phyloP scores from a whole-genome alignment of 2,888 invertebrate species.

The Leptinotarsa haldemani region DNA sequence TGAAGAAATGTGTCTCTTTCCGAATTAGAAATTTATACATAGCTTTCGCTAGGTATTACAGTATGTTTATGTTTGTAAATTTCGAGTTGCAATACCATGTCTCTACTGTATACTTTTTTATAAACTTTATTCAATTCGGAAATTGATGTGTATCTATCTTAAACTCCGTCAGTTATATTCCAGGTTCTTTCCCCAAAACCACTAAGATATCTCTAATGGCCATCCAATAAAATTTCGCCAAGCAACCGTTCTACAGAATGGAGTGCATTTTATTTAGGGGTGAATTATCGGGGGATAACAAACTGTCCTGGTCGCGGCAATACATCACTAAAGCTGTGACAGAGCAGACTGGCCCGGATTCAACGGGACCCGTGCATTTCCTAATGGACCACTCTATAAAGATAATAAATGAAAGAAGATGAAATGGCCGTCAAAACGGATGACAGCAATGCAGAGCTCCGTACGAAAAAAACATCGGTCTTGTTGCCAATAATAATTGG shows the following conservation, averaged over 20 bases:
- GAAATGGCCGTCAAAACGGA: slow-evolving; percentile 51
- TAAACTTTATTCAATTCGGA: too few relatives aligned
- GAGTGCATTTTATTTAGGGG: slow-evolving; percentile 54
- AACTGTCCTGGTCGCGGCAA: slow-evolving; percentile 58
- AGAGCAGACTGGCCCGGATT: slow-evolving; percentile 45
- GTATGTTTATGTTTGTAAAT: too few relatives aligned
- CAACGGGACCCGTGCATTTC: slow-evolving; percentile 40
- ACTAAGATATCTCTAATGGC: too few relatives aligned
- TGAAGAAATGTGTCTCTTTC: too few relatives aligned
- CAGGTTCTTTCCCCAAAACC: too few relatives aligned
- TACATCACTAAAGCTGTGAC: slow-evolving; percentile 60
- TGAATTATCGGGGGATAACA: slow-evolving; percentile 60
- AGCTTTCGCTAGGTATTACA: too few relatives aligned
- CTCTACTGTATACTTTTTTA: too few relatives aligned
- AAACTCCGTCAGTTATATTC: too few relatives aligned
- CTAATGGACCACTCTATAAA: slow-evolving; percentile 58
- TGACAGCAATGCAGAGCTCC: slow-evolving; percentile 30
- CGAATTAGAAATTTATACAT: too few relatives aligned
- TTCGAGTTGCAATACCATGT: too few relatives aligned
- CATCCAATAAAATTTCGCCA: neutral
- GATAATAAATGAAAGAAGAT: slow-evolving; percentile 55
- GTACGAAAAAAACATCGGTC: slow-evolving; percentile 33
- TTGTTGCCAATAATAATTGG: slow-evolving; percentile 36
- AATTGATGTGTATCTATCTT: too few relatives aligned
- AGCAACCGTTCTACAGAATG: slow-evolving; percentile 24